Base-by-base conservation (phyloP, 2,113 vertebrate species). In the Isichthys henryi region DNA sequence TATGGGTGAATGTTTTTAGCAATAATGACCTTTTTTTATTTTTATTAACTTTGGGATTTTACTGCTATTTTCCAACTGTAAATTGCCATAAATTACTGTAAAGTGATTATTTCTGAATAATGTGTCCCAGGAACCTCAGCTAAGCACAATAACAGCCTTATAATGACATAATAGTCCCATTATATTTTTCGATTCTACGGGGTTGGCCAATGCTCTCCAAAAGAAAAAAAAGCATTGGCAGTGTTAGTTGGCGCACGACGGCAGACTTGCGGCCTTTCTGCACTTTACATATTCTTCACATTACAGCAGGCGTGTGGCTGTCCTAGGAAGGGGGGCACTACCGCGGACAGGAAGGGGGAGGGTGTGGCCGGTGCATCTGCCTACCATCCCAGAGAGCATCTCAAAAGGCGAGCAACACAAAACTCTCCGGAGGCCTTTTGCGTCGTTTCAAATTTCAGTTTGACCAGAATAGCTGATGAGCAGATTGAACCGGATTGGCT, bases 71-170 rank as follows among this genome's bases (percentile, higher is more conserved):
- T 53, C 85, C 50, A 35, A 53, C 50, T 87, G 85, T 56, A 50
- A 86, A 86, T 86, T 52, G 84, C 84, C 15, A 27, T 86, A 53
- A 35, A 87, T 87, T 87, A 17, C 85, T 9, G 50, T 53, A 87
- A 53, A 87, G 85, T 87, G 50, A 87, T 87, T 87, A 87, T 87
- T 53, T 87, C 85, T 53, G 27, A 87, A 53, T 56, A 56, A 87
- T 3, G n/a, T 87, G 50, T 87, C 85, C 85, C 85, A 87, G 50
- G 49, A 87, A 87, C 27, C 45, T 87, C 85, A 56, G 50, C 50
- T 52, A 48, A 87, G 48, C 50, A 87, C 48, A 56, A 87, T 87
- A 87, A 53, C 11, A 35, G 49, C 49, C 21, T 56, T 56, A 53
- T 56, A 87, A 53, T 53, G 27, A 87, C n/a, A 87, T 39, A 87